Evolutionary conservation across 2,113 vertebrate genomes (phyloP), one percentile per base, ranked within the genome.

Genomic region (Mola mola): DNA sequence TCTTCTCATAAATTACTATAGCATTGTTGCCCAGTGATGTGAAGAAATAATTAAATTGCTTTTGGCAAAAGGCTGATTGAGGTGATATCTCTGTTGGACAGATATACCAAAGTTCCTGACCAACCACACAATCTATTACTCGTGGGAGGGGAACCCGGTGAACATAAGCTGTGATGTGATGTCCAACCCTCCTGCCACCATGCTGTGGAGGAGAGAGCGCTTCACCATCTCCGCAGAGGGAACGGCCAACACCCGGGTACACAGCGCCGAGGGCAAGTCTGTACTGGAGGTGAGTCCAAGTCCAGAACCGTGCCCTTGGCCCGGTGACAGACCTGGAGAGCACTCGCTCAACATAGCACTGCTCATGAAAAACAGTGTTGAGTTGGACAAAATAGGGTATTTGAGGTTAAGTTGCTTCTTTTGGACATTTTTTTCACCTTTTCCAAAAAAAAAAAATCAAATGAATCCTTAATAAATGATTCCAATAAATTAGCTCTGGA

Each of bases 81-180:
- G 26, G 1, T 57, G 20, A 3, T 77, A 5, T 29, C 65, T 17
- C n/a, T 4, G n/a, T 66, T 21, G 66, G 56, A 86, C 87, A 99
- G 97, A 98, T 90, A 95, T 96, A 66, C 97, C 97, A 19, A 96
- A 94, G 66, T 98, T 99, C 80, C 85, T 94, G 78, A 95, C 92
- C 89, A 98, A 97, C 85, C 95, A 96, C 84, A 97, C 95, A 24
- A 93, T 95, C 64, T 97, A 92, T 75, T 98, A 96, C 75, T 98
- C 96, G 4, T 99, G 97, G 97, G 96, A 98, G 90, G 96, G 96
- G 22, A 99, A 98, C 87, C 94, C 96, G 0, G 95, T 99, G 70
- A 99, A 99, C 85, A 96, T 99, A 66, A 98, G 94, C 84, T 99
- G 97, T 63, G 95, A 97, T 52, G 96, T 98, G 53, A 88, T 93